These are phyloP conservation scores for Aegotheles bennettii DNA, from an alignment of 2,113 vertebrate genomes.

Conservation along the genomic window DNA sequence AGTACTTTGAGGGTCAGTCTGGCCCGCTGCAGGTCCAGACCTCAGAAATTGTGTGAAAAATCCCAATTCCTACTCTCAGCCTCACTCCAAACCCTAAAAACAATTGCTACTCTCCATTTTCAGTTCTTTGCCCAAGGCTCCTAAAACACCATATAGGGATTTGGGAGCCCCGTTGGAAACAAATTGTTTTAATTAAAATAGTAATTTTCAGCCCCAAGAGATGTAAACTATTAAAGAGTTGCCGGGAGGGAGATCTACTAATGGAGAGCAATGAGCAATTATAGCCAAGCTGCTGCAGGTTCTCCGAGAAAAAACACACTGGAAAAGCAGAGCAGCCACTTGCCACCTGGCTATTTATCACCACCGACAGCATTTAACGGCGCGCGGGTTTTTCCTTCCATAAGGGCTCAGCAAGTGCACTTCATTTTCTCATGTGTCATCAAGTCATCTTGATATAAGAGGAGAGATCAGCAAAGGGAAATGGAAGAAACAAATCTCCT, in stretches of 20 bases:
- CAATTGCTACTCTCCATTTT: background rate
- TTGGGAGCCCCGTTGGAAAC: conserved; percentile 54
- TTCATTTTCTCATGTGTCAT: background rate
- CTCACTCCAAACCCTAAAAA: background rate
- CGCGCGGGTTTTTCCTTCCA: background rate
- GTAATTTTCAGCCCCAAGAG: conserved; percentile 63
- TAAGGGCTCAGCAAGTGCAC: background rate
- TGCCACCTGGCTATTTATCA: background rate
- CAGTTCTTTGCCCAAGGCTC: conserved; percentile 30
- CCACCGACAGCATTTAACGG: background rate
- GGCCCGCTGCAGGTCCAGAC: background rate
- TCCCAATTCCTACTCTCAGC: background rate
- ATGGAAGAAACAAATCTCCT: background rate
- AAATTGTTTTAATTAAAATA: conserved; percentile 73
- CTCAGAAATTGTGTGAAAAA: accelerated
- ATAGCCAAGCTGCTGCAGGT: conserved; percentile 38
- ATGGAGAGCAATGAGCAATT: conserved; percentile 58
- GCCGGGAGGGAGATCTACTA: conserved; percentile 60
- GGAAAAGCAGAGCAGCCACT: background rate
- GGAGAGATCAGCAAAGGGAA: background rate
- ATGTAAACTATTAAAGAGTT: conserved; percentile 58
- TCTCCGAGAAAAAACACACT: background rate
- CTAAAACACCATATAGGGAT: conserved; percentile 3
- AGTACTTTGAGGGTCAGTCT: background rate
- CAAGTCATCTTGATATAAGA: background rate